A percentile compares a stretch with the other conserved stretches of the same genome.
These are phyloP conservation scores for Nothoprocta pentlandii DNA, from an alignment of 2,113 vertebrate genomes.

Conservation along the genomic window DNA sequence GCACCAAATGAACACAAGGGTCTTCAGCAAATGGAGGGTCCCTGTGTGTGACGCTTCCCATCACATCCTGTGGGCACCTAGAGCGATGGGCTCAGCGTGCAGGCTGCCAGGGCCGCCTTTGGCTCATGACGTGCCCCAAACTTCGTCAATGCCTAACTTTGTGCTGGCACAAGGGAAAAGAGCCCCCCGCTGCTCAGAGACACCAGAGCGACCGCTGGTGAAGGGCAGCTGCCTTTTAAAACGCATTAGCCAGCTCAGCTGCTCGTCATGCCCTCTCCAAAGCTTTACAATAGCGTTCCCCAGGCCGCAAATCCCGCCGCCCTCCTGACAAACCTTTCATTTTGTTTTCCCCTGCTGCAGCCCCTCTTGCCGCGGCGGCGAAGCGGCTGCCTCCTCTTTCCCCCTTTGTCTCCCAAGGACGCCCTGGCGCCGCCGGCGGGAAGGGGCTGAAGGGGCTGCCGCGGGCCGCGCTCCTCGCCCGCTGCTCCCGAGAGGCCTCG, in stretches of 20 bases:
- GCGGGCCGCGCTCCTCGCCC: background rate
- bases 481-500: background rate
- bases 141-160: background rate
- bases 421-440: background rate
- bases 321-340: background rate
- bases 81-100: accelerated
- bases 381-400: background rate
- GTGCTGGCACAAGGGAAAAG: background rate
- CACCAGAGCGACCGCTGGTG: background rate
- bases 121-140: background rate
- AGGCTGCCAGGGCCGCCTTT: background rate
- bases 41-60: background rate
- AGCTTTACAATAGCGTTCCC: background rate
- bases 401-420: conserved; percentile 13
- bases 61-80: accelerated
- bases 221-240: conserved; percentile 34
- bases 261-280: background rate
- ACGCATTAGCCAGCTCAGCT: background rate
- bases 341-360: background rate
- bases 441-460: background rate
- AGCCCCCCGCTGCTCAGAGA: background rate
- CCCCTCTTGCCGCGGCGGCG: background rate
- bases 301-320: background rate
- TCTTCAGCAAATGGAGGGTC: background rate
- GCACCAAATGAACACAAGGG: accelerated